Conservation (phyloP, 2,888 invertebrate species). For the Cerastis leucographa region DNA sequence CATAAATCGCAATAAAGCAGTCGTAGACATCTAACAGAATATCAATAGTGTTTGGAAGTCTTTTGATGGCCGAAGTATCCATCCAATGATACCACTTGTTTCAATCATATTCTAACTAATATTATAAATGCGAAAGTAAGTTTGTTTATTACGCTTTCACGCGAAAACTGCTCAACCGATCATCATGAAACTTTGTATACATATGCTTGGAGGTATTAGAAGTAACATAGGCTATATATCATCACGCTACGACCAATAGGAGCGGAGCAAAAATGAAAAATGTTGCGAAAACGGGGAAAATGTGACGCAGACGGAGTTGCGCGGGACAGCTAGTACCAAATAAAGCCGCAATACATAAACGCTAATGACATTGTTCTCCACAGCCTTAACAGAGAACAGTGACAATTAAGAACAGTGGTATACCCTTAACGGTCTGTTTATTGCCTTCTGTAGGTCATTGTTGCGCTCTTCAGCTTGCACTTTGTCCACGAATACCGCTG, state of each 20-base stretch:
- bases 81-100: neutral
- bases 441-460: conserved; percentile 65
- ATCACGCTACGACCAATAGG: no score
- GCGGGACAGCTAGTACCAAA: no score
- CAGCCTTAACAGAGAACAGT: conserved; percentile 25
- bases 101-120: no score
- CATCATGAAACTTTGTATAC: no score
- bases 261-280: no score
- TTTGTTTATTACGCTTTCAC: no score
- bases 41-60: neutral
- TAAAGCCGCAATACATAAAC: conserved; percentile 35
- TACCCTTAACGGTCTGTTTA: conserved; percentile 71
- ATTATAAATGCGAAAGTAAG: no score
- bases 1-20: neutral
- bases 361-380: conserved; percentile 36
- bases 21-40: neutral
- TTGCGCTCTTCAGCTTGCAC: conserved; percentile 42
- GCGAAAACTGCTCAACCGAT: no score
- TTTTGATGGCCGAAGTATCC: neutral
- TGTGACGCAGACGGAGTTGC: no score
- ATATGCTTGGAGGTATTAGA: no score
- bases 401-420: conserved; percentile 58
- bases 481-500: conserved; percentile 37
- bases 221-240: no score
- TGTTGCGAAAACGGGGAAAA: no score